Conservation (phyloP, 2,797 vertebrate genomes). For the Enteromius treurensis region DNA sequence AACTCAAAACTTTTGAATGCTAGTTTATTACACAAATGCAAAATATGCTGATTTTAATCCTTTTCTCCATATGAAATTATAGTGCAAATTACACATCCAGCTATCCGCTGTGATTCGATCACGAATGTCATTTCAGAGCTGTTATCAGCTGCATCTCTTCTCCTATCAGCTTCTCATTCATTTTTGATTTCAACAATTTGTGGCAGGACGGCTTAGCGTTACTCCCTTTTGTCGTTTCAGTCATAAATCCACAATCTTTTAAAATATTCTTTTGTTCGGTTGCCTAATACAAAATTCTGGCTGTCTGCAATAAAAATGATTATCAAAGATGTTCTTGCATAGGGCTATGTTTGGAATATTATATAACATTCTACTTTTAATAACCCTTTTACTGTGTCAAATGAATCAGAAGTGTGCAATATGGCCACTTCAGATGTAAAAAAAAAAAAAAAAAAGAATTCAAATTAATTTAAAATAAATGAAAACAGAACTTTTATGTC, state of each 20-base stretch:
- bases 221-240: constrained; percentile 1
- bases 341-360: neutral
- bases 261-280: constrained; percentile 6
- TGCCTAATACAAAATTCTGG: neutral
- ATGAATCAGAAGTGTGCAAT: neutral
- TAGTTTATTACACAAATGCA: neutral
- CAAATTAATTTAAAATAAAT: neutral
- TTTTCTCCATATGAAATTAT: neutral
- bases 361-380: neutral
- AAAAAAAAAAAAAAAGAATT: neutral
- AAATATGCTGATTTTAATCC: constrained; percentile 7
- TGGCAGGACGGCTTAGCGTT: neutral
- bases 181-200: constrained; percentile 27
- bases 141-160: neutral
- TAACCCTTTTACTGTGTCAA: neutral
- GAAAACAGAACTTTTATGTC: neutral
- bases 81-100: constrained; percentile 1
- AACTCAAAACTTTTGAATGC: neutral
- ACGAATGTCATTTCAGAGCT: constrained; percentile 10
- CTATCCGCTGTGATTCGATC: neutral
- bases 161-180: constrained; percentile 30
- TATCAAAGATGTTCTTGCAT: neutral
- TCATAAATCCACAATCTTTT: neutral
- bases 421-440: neutral
- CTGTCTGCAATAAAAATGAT: neutral